Conservation (phyloP, 2,113 vertebrate genomes). For the Dasyornis broadbenti region DNA sequence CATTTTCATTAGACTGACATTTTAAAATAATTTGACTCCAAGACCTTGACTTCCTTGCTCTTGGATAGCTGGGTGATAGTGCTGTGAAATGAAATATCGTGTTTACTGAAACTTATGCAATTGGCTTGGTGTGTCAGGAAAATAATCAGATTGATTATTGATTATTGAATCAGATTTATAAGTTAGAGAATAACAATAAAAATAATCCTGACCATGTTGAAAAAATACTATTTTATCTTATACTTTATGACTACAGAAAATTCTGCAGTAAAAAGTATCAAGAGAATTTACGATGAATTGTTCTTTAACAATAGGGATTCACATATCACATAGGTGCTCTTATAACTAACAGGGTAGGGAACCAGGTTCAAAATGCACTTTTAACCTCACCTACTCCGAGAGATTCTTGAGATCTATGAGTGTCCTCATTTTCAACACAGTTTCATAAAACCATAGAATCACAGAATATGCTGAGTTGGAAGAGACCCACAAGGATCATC, state of each 20-base stretch:
- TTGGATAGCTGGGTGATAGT: background rate
- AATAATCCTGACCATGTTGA: background rate
- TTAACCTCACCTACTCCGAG: background rate
- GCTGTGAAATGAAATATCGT: background rate
- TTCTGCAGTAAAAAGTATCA: background rate
- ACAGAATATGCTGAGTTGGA: background rate
- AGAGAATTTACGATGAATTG: background rate
- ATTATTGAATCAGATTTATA: too few relatives aligned
- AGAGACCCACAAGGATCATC: background rate
- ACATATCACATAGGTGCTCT: background rate
- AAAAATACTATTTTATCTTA: background rate
- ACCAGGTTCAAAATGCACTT: background rate
- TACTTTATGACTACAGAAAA: background rate
- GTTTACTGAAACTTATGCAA: background rate
- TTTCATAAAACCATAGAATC: background rate
- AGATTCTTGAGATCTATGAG: background rate
- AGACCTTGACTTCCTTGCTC: background rate
- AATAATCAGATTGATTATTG: background rate
- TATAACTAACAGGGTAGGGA: background rate
- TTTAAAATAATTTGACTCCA: conserved; percentile 19
- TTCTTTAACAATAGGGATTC: background rate
- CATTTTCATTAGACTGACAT: background rate
- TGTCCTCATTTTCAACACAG: background rate
- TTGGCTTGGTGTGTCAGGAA: background rate
- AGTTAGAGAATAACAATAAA: background rate